Evolutionary conservation across 2,888 invertebrate genomes (phyloP).

Genomic region (Psococerastis gibbosa): DNA sequence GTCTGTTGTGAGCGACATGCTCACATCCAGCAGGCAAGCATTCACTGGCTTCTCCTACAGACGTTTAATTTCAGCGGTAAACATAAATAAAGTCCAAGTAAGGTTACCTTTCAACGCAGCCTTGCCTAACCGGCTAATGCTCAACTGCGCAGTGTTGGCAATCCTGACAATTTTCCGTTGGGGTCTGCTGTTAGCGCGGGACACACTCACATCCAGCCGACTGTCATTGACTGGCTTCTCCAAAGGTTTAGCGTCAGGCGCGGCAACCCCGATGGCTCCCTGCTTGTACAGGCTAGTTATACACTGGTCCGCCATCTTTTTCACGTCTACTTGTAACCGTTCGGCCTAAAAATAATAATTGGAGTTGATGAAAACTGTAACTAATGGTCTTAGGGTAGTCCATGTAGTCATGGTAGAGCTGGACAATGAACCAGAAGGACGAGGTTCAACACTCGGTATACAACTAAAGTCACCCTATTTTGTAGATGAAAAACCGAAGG

Average conservation of each 20-base stretch:
- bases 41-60: too few species aligned
- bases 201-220: neutral
- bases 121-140: conserved; percentile 25
- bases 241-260: conserved; percentile 12
- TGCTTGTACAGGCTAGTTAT: conserved; percentile 28
- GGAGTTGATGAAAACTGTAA: too few species aligned
- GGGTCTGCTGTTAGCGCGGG: neutral
- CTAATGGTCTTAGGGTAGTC: too few species aligned
- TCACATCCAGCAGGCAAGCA: too few species aligned
- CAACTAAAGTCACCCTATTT: too few species aligned
- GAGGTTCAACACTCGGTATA: too few species aligned
- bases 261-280: conserved; percentile 25
- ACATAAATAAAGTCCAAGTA: too few species aligned
- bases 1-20: too few species aligned
- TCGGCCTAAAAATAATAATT: conserved; percentile 14
- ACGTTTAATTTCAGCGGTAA: too few species aligned
- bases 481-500: too few species aligned
- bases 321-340: conserved; percentile 26
- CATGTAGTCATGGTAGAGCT: too few species aligned
- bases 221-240: conserved; percentile 2
- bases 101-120: conserved; percentile 22
- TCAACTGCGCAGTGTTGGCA: conserved; percentile 29
- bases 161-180: conserved; percentile 18
- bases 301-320: conserved; percentile 27
- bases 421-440: too few species aligned